Percentiles rank a stretch among this genome's conserved stretches.
Conservation (phyloP, 2,113 vertebrate genomes). For the Thalassarche chlororhynchos region DNA sequence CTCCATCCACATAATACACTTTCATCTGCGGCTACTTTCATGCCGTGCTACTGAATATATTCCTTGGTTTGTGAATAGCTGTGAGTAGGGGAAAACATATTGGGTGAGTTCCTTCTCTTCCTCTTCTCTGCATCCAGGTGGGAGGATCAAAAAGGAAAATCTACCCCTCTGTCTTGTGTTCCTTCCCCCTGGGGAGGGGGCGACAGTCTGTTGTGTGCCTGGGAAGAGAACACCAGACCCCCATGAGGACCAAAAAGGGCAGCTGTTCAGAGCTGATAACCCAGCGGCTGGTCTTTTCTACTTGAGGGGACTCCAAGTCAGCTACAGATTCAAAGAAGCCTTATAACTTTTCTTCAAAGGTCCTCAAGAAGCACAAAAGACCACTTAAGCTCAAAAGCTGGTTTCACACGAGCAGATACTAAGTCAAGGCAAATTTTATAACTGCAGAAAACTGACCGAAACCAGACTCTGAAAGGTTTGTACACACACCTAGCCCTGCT, state of each 20-base stretch:
- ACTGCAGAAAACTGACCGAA: neutral
- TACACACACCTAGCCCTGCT: neutral
- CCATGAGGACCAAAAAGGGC: neutral
- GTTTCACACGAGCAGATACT: neutral
- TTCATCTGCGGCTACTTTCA: neutral
- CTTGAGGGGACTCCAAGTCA: neutral
- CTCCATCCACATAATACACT: neutral
- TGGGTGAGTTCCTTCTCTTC: neutral
- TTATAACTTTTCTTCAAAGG: neutral
- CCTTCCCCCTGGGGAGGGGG: neutral
- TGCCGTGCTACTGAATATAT: fast-evolving
- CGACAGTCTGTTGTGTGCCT: neutral
- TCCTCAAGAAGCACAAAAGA: neutral
- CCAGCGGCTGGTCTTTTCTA: neutral
- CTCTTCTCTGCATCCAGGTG: neutral
- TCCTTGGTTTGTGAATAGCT: neutral
- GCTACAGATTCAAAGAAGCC: neutral
- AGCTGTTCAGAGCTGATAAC: neutral
- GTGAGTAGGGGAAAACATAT: neutral
- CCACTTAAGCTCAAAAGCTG: neutral
- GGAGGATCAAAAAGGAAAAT: neutral
- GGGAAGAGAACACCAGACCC: neutral
- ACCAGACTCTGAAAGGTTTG: neutral
- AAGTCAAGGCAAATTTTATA: neutral
- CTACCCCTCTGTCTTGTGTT: neutral